Evolutionary conservation across 2,797 vertebrate species (phyloP), one percentile per base, ranked within the genome.

Genomic region (Pterois miles): DNA sequence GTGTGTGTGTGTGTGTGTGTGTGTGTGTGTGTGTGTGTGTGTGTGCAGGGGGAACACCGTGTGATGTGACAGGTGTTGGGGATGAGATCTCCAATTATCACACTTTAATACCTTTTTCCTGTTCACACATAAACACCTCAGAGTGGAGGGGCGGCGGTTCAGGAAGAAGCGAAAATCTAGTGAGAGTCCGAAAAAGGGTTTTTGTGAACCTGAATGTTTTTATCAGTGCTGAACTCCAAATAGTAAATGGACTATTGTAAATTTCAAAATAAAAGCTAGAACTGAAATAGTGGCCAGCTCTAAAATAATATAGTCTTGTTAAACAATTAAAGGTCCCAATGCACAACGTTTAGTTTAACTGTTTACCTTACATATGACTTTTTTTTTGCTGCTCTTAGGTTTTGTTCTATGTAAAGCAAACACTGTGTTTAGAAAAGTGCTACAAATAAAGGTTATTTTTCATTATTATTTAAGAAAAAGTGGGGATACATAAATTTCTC

Each of bases 51-150:
- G 72, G 38, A 57, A 31, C 74, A 73, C 59, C 65, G 70, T 81
- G 83, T 81, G 86, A 89, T 88, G 53, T 67, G 85, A 84, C 89
- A 92, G 87, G 78, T 92, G 85, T 81, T 83, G 48, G 67, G 75
- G 87, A 88, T 83, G 88, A 88, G 86, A 85, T 91, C 87, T 86
- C 64, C 83, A 92, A 90, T 93, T 92, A 92, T 92, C 90, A 90
- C 88, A 87, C 86, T 86, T 81, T 91, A 86, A 88, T 91, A 80
- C 86, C 86, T 71, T 85, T 83, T 84, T 76, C 75, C 72, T 81
- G 68, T 91, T 88, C 77, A 70, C 84, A 83, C 78, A 71, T 66
- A 78, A 77, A 78, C 71, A 82, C 80, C 72, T 85, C 73, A n/a
- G 67, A 50, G 70, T 33, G 68, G 52, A 20, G 34, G 36, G 36